Evolutionary conservation across 2,888 invertebrate genomes (phyloP), one percentile per base, ranked within the genome.

Genomic region (Psylliodes chrysocephalus): DNA sequence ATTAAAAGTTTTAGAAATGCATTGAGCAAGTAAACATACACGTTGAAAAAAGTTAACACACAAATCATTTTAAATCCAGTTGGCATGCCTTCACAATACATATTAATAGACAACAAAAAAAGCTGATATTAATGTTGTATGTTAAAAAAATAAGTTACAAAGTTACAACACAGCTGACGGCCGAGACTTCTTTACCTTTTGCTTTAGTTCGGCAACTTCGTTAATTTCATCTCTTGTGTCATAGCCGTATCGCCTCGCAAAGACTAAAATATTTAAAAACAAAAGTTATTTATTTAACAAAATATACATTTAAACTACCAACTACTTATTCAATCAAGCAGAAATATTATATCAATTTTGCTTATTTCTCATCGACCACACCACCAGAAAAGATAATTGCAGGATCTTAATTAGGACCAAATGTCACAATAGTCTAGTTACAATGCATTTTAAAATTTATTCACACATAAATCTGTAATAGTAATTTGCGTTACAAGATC

Each of bases 211-310:
- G 46, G 54, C 63, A 28, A 65, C 63, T 60, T 68, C 65, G 14
- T 66, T 66, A 33, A 68, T 68, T 68, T 68, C 68, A 47, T 68
- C 68, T 33, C 68, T 33, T 22, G 66, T 66, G 35, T 68, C 68
- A 64, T 68, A 71, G 38, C 71, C 74, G 61, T 70, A 71, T 64
- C 75, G 71, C 66, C 76, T 71, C 56, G 75, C 75, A 66, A 73
- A 73, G 22, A 76, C 76, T 76, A 75, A 70, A 75, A 75, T 54
- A 53, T 63, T 15, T 12, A 35, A 35, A 35, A 35, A 35, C 10
- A 14, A 35, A 14, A 5, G 14, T n/a, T n/a, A n/a, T n/a, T n/a
- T n/a, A n/a, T n/a, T n/a, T n/a, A n/a, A n/a, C n/a, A n/a, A n/a
- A n/a, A n/a, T n/a, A n/a, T n/a, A n/a, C n/a, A n/a, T n/a, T n/a